phyloP scores from a whole-genome alignment of 2,797 vertebrate genomes.

The Sternarchorhynchus goeldii region DNA sequence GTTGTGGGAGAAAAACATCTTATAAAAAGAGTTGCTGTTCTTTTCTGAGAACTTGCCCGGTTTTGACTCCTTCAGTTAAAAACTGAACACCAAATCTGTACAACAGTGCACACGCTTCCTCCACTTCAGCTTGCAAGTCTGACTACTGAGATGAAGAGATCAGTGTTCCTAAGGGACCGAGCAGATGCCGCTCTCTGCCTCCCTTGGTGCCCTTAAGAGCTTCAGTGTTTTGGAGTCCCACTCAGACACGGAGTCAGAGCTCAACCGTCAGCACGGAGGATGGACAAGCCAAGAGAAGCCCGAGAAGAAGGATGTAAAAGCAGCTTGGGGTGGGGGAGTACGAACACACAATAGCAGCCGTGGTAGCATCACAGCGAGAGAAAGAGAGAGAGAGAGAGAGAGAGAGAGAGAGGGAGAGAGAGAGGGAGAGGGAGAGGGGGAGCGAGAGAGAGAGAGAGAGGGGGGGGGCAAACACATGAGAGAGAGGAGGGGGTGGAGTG shows the following conservation, averaged over 20 bases:
- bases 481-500: background rate
- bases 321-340: conserved; percentile 60
- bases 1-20: conserved; percentile 11
- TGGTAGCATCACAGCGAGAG: conserved; percentile 59
- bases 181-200: conserved; percentile 54
- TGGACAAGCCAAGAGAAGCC: conserved; percentile 61
- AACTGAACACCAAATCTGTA: background rate
- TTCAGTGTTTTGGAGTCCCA: conserved; percentile 58
- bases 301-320: conserved; percentile 53
- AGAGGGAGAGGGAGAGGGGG: conserved; percentile 11
- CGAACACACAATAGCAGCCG: conserved; percentile 69
- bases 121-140: conserved; percentile 39
- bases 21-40: conserved; percentile 20
- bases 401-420: conserved; percentile 24
- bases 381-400: conserved; percentile 31
- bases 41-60: conserved; percentile 26
- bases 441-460: background rate
- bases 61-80: conserved; percentile 30
- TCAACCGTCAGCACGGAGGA: conserved; percentile 55
- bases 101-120: conserved; percentile 28
- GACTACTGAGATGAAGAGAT: conserved; percentile 30
- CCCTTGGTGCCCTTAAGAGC: conserved; percentile 55
- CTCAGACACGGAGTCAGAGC: conserved; percentile 50
- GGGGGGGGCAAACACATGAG: conserved; percentile 23
- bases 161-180: conserved; percentile 37